Percentiles rank a stretch among this genome's conserved stretches.
Evolutionary conservation across 2,888 invertebrate genomes (phyloP).

Genomic region (Sesia bembeciformis): DNA sequence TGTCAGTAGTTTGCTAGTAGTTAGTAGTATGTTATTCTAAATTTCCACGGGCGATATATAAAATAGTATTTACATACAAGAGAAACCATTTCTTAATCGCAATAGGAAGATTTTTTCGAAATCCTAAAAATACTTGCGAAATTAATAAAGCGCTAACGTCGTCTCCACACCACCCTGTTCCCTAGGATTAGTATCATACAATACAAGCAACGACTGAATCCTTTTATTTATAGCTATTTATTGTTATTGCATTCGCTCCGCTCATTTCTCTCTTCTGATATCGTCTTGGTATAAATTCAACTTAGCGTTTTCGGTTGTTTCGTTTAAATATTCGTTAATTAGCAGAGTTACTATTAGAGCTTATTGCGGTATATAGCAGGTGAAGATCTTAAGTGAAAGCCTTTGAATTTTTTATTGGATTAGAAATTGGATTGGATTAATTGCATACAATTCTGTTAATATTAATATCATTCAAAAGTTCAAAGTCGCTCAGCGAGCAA

Average conservation of each 20-base stretch:
- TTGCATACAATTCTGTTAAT: too few species aligned
- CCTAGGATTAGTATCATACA: conserved; percentile 71
- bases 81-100: too few species aligned
- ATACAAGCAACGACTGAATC: conserved; percentile 74
- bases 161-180: conserved; percentile 33
- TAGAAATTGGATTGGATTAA: too few species aligned
- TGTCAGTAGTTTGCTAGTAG: too few species aligned
- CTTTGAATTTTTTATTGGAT: too few species aligned
- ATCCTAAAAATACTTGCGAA: too few species aligned
- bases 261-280: conserved; percentile 70
- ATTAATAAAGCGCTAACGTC: conserved; percentile 4
- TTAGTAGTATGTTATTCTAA: too few species aligned
- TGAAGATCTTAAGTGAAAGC: conserved; percentile 19
- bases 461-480: too few species aligned
- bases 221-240: conserved; percentile 76
- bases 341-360: conserved; percentile 20
- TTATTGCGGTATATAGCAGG: conserved; percentile 33
- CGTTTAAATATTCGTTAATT: conserved; percentile 63
- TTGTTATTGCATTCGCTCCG: conserved; percentile 72
- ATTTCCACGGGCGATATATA: too few species aligned
- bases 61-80: too few species aligned
- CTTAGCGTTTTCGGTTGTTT: conserved; percentile 50
- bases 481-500: too few species aligned
- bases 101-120: too few species aligned
- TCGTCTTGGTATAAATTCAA: conserved; percentile 68